phyloP scores from a whole-genome alignment of 2,888 invertebrate species.

The Stictocephala bisonia region DNA sequence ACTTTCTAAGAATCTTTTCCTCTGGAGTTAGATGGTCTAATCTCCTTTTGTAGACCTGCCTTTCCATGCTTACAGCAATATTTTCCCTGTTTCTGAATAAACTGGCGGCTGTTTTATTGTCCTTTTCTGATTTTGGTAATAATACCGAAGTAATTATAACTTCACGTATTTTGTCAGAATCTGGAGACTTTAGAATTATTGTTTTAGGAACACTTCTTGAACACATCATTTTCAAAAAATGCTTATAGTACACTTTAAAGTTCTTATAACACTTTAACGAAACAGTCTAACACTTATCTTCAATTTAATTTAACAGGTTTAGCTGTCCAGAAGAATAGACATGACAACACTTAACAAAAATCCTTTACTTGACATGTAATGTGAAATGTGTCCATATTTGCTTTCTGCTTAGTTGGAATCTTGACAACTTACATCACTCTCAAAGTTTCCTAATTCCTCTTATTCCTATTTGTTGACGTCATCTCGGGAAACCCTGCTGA shows the following conservation, averaged over 20 bases:
- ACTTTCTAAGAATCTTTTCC: conserved; percentile 90
- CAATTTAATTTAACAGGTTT: too few relatives aligned
- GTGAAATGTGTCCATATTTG: too few relatives aligned
- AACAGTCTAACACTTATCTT: too few relatives aligned
- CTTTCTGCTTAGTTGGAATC: too few relatives aligned
- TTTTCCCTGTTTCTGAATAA: not conserved
- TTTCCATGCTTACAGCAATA: conserved; percentile 3
- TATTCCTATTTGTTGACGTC: too few relatives aligned
- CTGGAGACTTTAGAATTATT: conserved; percentile 47
- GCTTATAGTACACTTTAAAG: not conserved
- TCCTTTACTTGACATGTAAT: too few relatives aligned
- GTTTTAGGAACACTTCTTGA: conserved; percentile 35
- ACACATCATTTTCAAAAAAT: not conserved
- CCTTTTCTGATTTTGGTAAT: conserved; percentile 37
- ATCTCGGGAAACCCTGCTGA: too few relatives aligned
- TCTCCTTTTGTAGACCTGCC: conserved; percentile 5
- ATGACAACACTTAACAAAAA: too few relatives aligned
- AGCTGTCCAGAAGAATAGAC: too few relatives aligned
- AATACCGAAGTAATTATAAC: conserved; percentile 45
- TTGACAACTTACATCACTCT: too few relatives aligned
- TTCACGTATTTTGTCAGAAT: conserved; percentile 47
- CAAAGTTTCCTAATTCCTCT: too few relatives aligned
- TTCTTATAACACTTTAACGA: too few relatives aligned
- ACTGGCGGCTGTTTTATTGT: conserved; percentile 5
- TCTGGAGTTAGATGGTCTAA: conserved; percentile 85